phyloP scores from a whole-genome alignment of 1,140 invertebrate species.

The Habropoda laboriosa region DNA sequence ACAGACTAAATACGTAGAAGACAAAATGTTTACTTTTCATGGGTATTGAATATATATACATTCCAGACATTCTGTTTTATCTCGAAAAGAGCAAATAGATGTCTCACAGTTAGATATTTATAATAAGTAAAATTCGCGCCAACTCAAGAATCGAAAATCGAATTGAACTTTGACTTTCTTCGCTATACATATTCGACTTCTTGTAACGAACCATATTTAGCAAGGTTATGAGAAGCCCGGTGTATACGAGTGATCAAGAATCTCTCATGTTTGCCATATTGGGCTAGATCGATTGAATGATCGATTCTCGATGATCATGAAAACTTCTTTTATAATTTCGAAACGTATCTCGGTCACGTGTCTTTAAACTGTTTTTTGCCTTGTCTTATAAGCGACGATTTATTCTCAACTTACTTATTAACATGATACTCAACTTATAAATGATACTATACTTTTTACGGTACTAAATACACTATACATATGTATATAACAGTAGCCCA shows the following conservation, averaged over 20 bases:
- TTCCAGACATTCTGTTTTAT: no score
- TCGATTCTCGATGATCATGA: background rate
- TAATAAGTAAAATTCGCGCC: no score
- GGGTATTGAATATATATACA: no score
- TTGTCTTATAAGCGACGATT: background rate
- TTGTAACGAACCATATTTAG: background rate
- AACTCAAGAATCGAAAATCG: no score
- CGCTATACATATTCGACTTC: no score
- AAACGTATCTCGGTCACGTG: slow-evolving; percentile 2
- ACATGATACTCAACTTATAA: background rate
- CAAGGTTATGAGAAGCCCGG: background rate
- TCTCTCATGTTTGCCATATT: background rate
- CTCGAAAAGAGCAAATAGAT: no score
- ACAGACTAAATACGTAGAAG: no score
- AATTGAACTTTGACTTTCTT: background rate
- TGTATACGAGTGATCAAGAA: background rate
- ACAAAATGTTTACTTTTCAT: no score
- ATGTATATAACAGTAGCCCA: no score
- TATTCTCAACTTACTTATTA: background rate
- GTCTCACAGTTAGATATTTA: no score
- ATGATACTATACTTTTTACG: no score
- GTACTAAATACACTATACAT: no score
- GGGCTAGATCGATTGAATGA: background rate
- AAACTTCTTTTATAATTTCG: background rate
- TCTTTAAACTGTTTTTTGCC: background rate